Evolutionary conservation across 2,113 vertebrate genomes (phyloP).

Genomic region (Daubentonia madagascariensis): DNA sequence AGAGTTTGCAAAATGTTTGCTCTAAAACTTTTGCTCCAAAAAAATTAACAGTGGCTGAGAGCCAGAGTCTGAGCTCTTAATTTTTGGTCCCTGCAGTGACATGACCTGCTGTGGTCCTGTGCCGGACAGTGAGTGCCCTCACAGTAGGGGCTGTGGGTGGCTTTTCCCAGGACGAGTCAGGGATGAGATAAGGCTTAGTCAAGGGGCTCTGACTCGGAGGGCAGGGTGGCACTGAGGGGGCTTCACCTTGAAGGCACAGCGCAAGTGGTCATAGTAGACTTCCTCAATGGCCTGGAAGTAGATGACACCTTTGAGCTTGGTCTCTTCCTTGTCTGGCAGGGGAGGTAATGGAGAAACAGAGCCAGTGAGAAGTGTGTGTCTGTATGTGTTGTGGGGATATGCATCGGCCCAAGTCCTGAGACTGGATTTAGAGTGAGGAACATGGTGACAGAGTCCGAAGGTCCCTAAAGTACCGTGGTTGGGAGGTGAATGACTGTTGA

Average conservation of each 20-base stretch:
- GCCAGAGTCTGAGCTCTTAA: neutral
- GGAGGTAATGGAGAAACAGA: neutral
- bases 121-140: neutral
- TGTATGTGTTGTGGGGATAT: neutral
- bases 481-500: neutral
- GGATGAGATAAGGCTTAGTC: neutral
- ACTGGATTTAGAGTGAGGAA: neutral
- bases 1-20: neutral
- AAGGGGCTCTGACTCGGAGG: neutral
- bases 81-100: neutral
- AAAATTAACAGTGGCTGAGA: neutral
- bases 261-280: conserved; percentile 93
- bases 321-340: conserved; percentile 90
- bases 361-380: neutral
- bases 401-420: neutral
- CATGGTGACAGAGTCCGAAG: neutral
- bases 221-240: neutral
- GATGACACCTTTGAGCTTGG: conserved; percentile 94
- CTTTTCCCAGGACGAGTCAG: neutral
- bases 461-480: neutral
- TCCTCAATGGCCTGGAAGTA: conserved; percentile 96
- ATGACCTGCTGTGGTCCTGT: neutral
- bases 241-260: conserved; percentile 89
- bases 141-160: neutral
- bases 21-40: neutral